Conservation (phyloP, 1,140 invertebrate genomes). For the Brachionus manjavacas region DNA sequence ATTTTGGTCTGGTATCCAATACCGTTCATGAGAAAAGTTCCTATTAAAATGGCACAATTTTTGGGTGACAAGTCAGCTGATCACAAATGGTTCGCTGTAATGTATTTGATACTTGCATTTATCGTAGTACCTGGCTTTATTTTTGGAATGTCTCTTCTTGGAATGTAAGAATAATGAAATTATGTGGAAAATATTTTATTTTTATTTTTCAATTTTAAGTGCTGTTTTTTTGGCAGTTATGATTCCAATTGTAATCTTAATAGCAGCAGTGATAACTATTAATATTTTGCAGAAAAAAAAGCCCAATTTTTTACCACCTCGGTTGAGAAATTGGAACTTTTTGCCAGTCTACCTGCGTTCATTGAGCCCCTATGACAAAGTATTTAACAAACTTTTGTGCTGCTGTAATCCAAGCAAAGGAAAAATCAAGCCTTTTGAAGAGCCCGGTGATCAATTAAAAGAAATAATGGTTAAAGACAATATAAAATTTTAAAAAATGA, state of each 20-base stretch:
- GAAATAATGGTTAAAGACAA: not conserved
- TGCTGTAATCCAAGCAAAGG: not conserved
- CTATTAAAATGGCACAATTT: constrained; percentile 60
- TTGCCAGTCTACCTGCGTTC: constrained; percentile 10
- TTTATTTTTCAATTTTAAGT: not conserved
- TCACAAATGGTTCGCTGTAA: constrained; percentile 63
- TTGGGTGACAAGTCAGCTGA: constrained; percentile 61
- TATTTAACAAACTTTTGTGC: not conserved
- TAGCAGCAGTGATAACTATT: not conserved
- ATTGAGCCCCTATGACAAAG: constrained; percentile 25
- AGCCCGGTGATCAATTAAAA: not conserved
- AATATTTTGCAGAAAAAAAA: constrained; percentile 5
- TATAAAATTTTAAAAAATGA: not conserved
- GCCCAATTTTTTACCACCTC: not conserved
- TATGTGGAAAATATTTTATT: not conserved
- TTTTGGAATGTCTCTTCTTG: constrained; percentile 57
- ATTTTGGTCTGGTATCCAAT: constrained; percentile 65
- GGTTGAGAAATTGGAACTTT: constrained; percentile 25
- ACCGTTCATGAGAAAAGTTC: constrained; percentile 60
- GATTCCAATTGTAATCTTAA: not conserved
- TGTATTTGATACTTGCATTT: constrained; percentile 62
- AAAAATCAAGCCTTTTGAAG: not conserved
- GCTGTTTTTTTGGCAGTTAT: constrained; percentile 3
- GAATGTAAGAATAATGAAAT: constrained; percentile 45
- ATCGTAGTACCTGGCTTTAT: constrained; percentile 59